These are phyloP conservation scores for Mungos mungo DNA, from an alignment of 2,113 vertebrate species.

Conservation along the genomic window DNA sequence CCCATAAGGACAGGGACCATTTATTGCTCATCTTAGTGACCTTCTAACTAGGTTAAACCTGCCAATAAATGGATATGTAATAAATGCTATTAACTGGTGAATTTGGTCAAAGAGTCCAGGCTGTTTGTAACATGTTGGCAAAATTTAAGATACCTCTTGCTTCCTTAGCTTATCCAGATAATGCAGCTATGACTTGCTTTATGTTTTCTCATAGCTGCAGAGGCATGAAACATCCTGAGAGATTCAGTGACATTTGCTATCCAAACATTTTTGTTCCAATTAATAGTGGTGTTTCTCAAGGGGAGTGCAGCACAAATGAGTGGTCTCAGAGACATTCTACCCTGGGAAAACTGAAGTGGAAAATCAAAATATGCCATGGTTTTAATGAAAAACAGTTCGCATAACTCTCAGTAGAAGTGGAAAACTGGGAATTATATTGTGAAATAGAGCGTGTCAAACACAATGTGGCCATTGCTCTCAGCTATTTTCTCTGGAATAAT, in stretches of 20 bases:
- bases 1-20: not conserved
- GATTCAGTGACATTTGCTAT: slow-evolving; percentile 74
- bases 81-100: slow-evolving; percentile 15
- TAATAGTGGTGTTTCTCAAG: slow-evolving; percentile 70
- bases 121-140: not conserved
- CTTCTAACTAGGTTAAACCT: slow-evolving; percentile 33
- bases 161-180: slow-evolving; percentile 35
- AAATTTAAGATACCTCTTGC: not conserved
- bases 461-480: slow-evolving; percentile 6
- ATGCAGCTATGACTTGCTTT: slow-evolving; percentile 51
- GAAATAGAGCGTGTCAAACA: slow-evolving; percentile 70
- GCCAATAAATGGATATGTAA: not conserved
- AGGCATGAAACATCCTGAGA: slow-evolving; percentile 62
- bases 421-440: slow-evolving; percentile 69
- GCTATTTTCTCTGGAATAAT: slow-evolving; percentile 46
- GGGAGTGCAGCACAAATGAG: slow-evolving; percentile 52
- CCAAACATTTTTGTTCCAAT: slow-evolving; percentile 77
- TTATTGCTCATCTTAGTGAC: not conserved
- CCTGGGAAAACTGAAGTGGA: slow-evolving; percentile 56
- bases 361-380: slow-evolving; percentile 71
- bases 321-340: slow-evolving; percentile 57
- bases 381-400: slow-evolving; percentile 70
- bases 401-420: slow-evolving; percentile 61
- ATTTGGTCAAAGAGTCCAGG: not conserved
- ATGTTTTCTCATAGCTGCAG: slow-evolving; percentile 33